These are phyloP conservation scores for Kradibia gibbosae DNA, from an alignment of 1,140 invertebrate species.

Conservation along the genomic window DNA sequence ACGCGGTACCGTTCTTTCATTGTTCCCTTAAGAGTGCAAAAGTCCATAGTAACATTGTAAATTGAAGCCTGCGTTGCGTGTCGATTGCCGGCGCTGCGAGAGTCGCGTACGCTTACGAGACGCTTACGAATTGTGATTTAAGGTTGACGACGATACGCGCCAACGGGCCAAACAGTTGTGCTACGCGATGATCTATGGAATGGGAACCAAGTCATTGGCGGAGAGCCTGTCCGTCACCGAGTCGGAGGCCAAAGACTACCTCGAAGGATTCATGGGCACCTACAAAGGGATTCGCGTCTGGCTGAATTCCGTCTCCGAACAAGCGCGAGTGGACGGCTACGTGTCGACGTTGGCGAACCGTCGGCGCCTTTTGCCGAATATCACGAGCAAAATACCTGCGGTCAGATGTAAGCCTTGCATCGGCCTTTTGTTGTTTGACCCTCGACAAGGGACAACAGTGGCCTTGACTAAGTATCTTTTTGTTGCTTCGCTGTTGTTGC, in stretches of 20 bases:
- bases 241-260: slow-evolving; percentile 85
- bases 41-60: too few species aligned
- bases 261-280: slow-evolving; percentile 85
- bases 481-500: background rate
- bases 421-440: background rate
- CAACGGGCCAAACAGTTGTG: slow-evolving; percentile 94
- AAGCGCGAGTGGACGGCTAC: slow-evolving; percentile 82
- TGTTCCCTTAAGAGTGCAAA: background rate
- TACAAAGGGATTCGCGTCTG: slow-evolving; percentile 85
- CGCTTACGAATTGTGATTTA: slow-evolving; percentile 48
- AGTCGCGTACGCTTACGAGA: background rate
- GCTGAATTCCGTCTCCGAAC: slow-evolving; percentile 78
- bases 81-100: too few species aligned
- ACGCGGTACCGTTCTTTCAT: slow-evolving; percentile 71
- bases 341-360: slow-evolving; percentile 88
- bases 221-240: slow-evolving; percentile 87
- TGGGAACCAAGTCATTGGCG: slow-evolving; percentile 89
- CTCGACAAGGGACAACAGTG: background rate
- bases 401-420: slow-evolving; percentile 74
- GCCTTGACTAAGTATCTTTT: background rate
- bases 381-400: slow-evolving; percentile 77
- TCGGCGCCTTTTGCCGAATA: slow-evolving; percentile 84
- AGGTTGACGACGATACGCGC: slow-evolving; percentile 83
- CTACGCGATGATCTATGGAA: slow-evolving; percentile 99
- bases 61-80: too few species aligned